A percentile compares a stretch with the other conserved stretches of the same genome.
These are phyloP conservation scores for Knipowitschia caucasica DNA, from an alignment of 2,797 vertebrate species.

Conservation along the genomic window DNA sequence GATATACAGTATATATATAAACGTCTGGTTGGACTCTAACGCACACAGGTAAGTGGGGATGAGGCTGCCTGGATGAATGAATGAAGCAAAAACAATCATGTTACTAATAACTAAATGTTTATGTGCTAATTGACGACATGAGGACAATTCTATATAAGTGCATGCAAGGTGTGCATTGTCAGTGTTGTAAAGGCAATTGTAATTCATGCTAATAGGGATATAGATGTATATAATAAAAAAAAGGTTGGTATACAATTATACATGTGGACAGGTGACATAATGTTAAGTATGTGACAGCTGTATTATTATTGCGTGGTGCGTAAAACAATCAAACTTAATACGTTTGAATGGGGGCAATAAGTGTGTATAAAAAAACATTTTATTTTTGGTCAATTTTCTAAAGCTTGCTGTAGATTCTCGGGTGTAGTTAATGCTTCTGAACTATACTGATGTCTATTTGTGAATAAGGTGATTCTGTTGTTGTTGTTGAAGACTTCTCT, in stretches of 20 bases:
- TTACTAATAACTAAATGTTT: too few relatives aligned
- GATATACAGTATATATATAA: constrained; percentile 18
- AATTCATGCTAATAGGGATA: too few relatives aligned
- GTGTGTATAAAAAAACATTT: not conserved
- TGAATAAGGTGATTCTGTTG: too few relatives aligned
- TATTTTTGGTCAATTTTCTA: not conserved
- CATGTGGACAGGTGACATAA: not conserved
- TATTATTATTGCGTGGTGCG: not conserved
- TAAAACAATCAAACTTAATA: not conserved
- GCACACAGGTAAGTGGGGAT: constrained; percentile 35
- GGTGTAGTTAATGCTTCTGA: not conserved
- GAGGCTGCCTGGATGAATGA: not conserved
- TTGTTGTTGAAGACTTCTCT: too few relatives aligned
- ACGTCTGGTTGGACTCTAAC: constrained; percentile 17
- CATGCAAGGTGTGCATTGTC: too few relatives aligned
- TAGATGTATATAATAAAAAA: too few relatives aligned
- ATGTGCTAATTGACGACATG: too few relatives aligned
- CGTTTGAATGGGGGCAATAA: not conserved
- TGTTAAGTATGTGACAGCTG: too few relatives aligned
- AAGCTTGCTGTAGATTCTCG: constrained; percentile 13
- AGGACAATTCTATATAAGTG: too few relatives aligned
- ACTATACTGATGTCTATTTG: not conserved
- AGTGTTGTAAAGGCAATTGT: too few relatives aligned
- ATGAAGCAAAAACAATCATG: not conserved
- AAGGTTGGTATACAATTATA: too few relatives aligned